These are phyloP conservation scores for Neodontobutis hainanensis DNA, from an alignment of 2,113 vertebrate species.

Conservation along the genomic window DNA sequence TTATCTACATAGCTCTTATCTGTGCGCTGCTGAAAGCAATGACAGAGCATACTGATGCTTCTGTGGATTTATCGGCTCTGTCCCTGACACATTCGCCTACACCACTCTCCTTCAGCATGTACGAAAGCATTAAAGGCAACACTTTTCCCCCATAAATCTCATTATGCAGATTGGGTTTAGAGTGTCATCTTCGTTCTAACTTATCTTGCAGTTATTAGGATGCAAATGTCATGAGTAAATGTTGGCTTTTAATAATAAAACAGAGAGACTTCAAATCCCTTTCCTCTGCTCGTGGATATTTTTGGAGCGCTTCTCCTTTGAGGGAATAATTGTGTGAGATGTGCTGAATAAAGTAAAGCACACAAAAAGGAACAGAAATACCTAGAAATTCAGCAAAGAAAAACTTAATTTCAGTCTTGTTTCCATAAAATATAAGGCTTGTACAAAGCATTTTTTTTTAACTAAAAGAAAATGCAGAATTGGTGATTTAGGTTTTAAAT, in stretches of 20 bases:
- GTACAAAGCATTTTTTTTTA: background rate
- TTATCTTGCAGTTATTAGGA: slow-evolving; percentile 67
- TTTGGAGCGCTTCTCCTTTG: slow-evolving; percentile 57
- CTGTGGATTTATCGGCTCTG: slow-evolving; percentile 56
- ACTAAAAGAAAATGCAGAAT: background rate
- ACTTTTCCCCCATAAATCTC: slow-evolving; percentile 59
- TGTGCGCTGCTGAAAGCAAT: slow-evolving; percentile 40
- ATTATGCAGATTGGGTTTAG: slow-evolving; percentile 63
- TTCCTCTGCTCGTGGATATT: slow-evolving; percentile 62
- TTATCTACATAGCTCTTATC: slow-evolving; percentile 51
- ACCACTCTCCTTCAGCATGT: slow-evolving; percentile 40
- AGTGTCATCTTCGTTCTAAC: slow-evolving; percentile 61
- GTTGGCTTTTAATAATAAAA: slow-evolving; percentile 75
- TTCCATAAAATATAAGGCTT: background rate
- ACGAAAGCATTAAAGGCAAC: slow-evolving; percentile 59
- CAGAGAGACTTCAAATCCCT: slow-evolving; percentile 61
- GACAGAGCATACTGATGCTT: slow-evolving; percentile 58
- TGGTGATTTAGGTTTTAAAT: background rate
- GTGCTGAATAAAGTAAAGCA: slow-evolving; percentile 57
- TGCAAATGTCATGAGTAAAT: slow-evolving; percentile 69
- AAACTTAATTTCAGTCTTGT: background rate
- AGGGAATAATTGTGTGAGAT: slow-evolving; percentile 59
- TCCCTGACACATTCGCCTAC: slow-evolving; percentile 58
- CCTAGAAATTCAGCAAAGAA: slow-evolving; percentile 22
- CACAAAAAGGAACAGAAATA: slow-evolving; percentile 19